Base-by-base conservation (phyloP, 2,888 invertebrate species). In the Mechanitis messenoides region DNA sequence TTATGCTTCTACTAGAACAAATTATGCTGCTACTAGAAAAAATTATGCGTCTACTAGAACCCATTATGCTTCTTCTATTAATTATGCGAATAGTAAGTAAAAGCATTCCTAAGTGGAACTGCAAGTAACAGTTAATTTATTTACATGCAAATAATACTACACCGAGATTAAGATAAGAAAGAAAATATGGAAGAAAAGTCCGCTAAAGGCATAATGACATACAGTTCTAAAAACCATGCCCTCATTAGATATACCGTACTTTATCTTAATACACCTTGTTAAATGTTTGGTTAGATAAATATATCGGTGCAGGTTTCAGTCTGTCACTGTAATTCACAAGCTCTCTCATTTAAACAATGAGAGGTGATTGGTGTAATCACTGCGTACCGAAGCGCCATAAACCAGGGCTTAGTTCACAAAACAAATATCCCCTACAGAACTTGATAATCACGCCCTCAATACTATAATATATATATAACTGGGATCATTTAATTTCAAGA, bases 361-460 rank as follows among this genome's bases (percentile, higher is more conserved):
- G 63, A 63, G 58, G 65, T 65, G 65, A 67, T 67, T 67, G 67
- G 61, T 63, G 63, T 65, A 67, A 67, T 67, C 67, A 67, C 67
- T 65, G 60, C 63, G 61, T 60, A 59, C 61, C 46, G 58, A 60
- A 53, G 46, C 47, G 60, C 61, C 61, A 60, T 63, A 65, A 63
- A 65, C 63, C 56, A 58, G 56, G 47, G 59, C 56, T 54, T 65
- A 61, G 60, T 65, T 61, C 65, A 60, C 57, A 58, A 66, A 60
- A 66, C 64, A 59, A 60, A 61, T 60, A 33, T 56, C 60, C 57
- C 53, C 57, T 47, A 54, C 60, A 55, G 11, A 56, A 62, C 58
- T 56, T 56, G 64, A 55, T 64, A 66, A 66, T 66, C 56, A 50
- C 54, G 60, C 54, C 55, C 58, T 47, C 60, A 60, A 56, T 55